Base-by-base conservation (phyloP, 1,140 invertebrate species). In the Lysiphlebus fabarum region DNA sequence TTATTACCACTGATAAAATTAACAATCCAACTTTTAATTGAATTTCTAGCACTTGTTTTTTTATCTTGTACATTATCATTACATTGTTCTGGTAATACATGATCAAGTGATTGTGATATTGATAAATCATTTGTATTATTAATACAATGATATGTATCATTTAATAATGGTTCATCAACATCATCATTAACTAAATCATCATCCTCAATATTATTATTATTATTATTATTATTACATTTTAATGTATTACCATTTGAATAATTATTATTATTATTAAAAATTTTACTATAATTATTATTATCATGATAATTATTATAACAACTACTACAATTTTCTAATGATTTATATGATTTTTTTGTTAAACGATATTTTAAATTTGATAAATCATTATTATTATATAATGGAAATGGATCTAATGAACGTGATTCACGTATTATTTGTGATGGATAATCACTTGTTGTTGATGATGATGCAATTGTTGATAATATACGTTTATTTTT, bases 101-200 rank as follows among this genome's bases (percentile, higher is more conserved):
- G 83, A 79, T 91, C 89, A 26, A 91, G 76, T n/a, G 90, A 91
- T 64, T 84, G 85, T 86, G 87, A 82, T 74, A 90, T 89, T 26
- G 83, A 73, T 33, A 77, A 79, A 60, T n/a, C 49, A 11, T 38
- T 6, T 38, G 11, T 33, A 11, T 81, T 72, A 68, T 83, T 76
- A 62, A 85, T 75, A 69, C 82, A 79, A 59, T 80, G 42, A 70
- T 71, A 70, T 76, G 76, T 61, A 67, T 74, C 69, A 64, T 77
- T 63, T n/a, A 86, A 67, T 54, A 86, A 63, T 8, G 83, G 84
- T n/a, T 78, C 79, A 51, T 85, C 78, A 5, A 78, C 76, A 62
- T 55, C 58, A 34, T 64, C 62, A 11, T 76, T 72, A 17, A 72
- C 68, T 55, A 73, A 72, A 59, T 79, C 69, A 14, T 82, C 70